Evolutionary conservation across 2,888 invertebrate genomes (phyloP).

Genomic region (Entomobrya multifasciata): DNA sequence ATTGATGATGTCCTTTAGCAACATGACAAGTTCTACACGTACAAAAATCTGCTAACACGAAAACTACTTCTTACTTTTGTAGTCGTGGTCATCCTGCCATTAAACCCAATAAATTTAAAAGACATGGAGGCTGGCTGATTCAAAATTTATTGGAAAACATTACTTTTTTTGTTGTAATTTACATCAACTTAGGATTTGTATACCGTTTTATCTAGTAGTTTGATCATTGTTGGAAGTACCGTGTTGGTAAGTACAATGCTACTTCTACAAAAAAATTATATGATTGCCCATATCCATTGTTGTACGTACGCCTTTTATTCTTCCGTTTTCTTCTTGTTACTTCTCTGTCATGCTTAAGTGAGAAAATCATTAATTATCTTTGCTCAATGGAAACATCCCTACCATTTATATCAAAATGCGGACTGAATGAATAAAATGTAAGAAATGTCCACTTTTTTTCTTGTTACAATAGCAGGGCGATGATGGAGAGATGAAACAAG

Average conservation of each 20-base stretch:
- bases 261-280: constrained; percentile 11
- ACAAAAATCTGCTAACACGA: not conserved
- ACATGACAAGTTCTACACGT: constrained; percentile 57
- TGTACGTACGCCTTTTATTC: constrained; percentile 5
- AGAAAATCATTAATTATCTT: constrained; percentile 61
- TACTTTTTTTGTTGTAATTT: constrained; percentile 25
- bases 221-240: not conserved
- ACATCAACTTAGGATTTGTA: not conserved
- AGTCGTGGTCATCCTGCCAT: constrained; percentile 48
- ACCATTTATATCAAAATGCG: not conserved
- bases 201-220: not conserved
- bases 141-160: constrained; percentile 46
- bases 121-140: constrained; percentile 42
- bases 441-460: constrained; percentile 33
- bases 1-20: constrained; percentile 64
- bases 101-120: constrained; percentile 55
- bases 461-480: constrained; percentile 2
- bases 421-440: constrained; percentile 12
- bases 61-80: not conserved
- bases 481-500: not conserved
- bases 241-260: too few species aligned
- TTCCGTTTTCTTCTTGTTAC: constrained; percentile 51
- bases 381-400: constrained; percentile 1
- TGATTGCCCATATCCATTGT: constrained; percentile 38
- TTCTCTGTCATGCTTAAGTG: not conserved